Base-by-base conservation (phyloP, 2,888 invertebrate genomes). In the Hedya salicella region DNA sequence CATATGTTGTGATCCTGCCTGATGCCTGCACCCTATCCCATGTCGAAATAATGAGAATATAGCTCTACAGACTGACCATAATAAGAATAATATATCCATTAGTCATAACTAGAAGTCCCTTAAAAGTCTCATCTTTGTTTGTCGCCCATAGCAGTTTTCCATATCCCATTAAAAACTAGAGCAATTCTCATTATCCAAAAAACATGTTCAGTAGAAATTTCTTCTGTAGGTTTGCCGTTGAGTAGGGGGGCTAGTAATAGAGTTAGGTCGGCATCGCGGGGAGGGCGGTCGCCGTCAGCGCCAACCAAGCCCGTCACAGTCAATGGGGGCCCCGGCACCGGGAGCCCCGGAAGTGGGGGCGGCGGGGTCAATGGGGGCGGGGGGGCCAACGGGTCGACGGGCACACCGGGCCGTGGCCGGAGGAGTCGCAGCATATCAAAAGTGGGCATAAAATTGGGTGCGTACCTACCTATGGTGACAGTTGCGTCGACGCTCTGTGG, bases 141-240 rank as follows among this genome's bases (percentile, higher is more conserved):
- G 3, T 36, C 36, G 8, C 36, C 16, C 32, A 9, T 56, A 42
- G 25, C 30, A 16, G 16, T 32, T 3, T 57, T 17, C n/a, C 17
- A 30, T 19, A 17, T 54, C 3, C 21, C 44, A 32, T 40, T 8
- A 44, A n/a, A 57, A 44, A 14, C n/a, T 44, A 75, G 84, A 86
- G 84, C 83, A 78, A 70, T 81, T 82, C 85, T 85, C 82, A 75
- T 54, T 70, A 80, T 81, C 78, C 78, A 77, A 72, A 76, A 75
- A 75, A 56, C 25, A 44, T 77, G 70, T 79, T 80, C 72, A 83
- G 84, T 80, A 80, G 81, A 79, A 77, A 78, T 85, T 88, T 90
- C 82, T 89, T 85, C 87, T 90, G 88, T 94, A 91, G 94, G 94
- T 87, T 94, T 94, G 88, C 93, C 94, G 91, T 94, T 94, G 89